Evolutionary conservation across 2,888 invertebrate genomes (phyloP), one percentile per base, ranked within the genome.

Genomic region (Drosophila lutescens): DNA sequence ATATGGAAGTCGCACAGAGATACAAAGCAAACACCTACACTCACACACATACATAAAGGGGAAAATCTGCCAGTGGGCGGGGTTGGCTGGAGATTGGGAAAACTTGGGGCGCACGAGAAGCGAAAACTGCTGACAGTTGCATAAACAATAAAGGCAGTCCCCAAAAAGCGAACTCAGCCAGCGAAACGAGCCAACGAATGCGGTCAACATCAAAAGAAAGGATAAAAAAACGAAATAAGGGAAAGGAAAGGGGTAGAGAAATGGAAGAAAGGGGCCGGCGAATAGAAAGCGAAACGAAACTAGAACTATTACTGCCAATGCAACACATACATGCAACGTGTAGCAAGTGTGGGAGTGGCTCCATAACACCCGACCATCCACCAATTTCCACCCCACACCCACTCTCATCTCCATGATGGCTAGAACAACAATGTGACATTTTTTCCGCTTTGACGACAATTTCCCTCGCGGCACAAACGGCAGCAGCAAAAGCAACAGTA

Each of bases 71-170:
- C 46, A 32, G 36, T 15, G 26, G 38, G 26, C 8, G 40, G 46
- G 15, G 9, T 26, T 6, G 17, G 17, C 20, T 13, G 43, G 20
- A 20, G 32, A 26, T 57, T 59, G 78, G 72, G 72, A 74, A 74
- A 70, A 81, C 77, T 58, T 74, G 58, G 34, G 17, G 41, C 41
- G 41, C 43, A 43, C 49, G 59, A 59, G 34, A 46, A 65, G 68
- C 73, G 77, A 86, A 86, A 83, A 84, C 86, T 86, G 83, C 83
- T 84, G 83, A 84, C 83, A 84, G 83, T 86, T 84, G 86, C 83
- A 84, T 86, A 84, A 84, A 84, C 86, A 84, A 84, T 84, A 84
- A 83, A 72, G 66, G 71, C 59, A 55, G 65, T 34, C 50, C 62
- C 55, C 65, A 50, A 53, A 58, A 60, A 72, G 59, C 49, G 60